Evolutionary conservation across 2,113 vertebrate genomes (phyloP).

Genomic region (Pontoporia blainvillei): DNA sequence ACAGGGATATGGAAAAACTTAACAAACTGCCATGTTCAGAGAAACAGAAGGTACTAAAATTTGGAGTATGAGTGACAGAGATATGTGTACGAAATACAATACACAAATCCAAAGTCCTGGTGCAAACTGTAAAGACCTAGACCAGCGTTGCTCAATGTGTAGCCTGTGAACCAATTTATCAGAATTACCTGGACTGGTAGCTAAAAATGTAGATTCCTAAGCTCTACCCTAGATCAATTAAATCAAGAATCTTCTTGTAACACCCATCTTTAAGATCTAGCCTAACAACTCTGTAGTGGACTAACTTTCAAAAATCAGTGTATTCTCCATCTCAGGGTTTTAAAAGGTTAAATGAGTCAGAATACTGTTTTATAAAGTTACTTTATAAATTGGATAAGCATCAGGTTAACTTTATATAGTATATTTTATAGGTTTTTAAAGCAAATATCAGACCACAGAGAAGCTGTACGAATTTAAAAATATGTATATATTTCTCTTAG

Average conservation of each 20-base stretch:
- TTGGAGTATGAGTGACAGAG: neutral
- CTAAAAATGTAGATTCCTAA: neutral
- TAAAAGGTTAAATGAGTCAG: neutral
- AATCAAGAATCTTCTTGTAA: neutral
- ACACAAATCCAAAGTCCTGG: neutral
- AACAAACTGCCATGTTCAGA: neutral
- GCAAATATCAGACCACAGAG: neutral
- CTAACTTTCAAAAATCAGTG: neutral
- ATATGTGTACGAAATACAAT: neutral
- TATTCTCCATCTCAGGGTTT: neutral
- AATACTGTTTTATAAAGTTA: slow-evolving; percentile 2
- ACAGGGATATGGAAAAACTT: neutral
- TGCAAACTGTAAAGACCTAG: neutral
- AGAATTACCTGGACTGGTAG: neutral
- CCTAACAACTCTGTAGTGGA: neutral
- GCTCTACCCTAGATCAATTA: neutral
- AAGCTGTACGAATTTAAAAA: neutral
- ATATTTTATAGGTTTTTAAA: neutral
- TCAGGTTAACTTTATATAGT: neutral
- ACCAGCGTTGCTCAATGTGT: neutral
- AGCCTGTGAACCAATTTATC: neutral
- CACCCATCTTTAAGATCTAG: neutral
- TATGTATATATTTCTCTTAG: neutral
- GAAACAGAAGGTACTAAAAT: neutral
- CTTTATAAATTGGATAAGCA: neutral